Evolutionary conservation across 2,797 vertebrate genomes (phyloP).

Genomic region (Bufotes viridis): DNA sequence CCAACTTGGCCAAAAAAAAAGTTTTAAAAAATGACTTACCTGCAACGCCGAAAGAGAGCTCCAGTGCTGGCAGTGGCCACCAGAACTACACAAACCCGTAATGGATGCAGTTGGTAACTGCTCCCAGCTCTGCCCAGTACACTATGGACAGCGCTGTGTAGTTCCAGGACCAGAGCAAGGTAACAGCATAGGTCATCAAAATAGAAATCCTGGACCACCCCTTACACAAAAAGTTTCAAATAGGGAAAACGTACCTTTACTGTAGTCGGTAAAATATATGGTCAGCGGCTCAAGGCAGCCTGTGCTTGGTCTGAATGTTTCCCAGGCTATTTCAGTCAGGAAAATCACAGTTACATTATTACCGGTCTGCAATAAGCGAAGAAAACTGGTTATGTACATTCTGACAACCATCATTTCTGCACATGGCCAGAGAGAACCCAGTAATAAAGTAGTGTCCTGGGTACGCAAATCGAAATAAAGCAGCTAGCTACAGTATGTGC

Average conservation of each 20-base stretch:
- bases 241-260: constrained; percentile 82
- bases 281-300: constrained; percentile 92
- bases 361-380: constrained; percentile 77
- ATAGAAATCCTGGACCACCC: not conserved
- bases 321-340: constrained; percentile 96
- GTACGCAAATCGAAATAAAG: not conserved
- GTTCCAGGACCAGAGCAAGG: too few species aligned
- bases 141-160: too few species aligned
- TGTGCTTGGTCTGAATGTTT: constrained; percentile 89
- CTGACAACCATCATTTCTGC: not conserved
- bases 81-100: too few species aligned
- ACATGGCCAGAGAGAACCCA: not conserved
- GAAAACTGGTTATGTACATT: not conserved
- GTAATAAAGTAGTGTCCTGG: not conserved
- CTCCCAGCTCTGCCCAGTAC: too few species aligned
- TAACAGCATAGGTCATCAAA: too few species aligned
- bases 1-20: too few species aligned
- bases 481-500: not conserved
- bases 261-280: constrained; percentile 95
- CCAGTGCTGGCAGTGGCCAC: too few species aligned
- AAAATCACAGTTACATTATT: constrained; percentile 90
- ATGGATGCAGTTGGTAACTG: too few species aligned
- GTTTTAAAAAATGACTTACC: too few species aligned
- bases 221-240: not conserved
- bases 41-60: too few species aligned